A percentile compares a stretch with the other conserved stretches of the same genome.
These are phyloP conservation scores for Carassius carassius DNA, from an alignment of 2,113 vertebrate species.

Conservation along the genomic window DNA sequence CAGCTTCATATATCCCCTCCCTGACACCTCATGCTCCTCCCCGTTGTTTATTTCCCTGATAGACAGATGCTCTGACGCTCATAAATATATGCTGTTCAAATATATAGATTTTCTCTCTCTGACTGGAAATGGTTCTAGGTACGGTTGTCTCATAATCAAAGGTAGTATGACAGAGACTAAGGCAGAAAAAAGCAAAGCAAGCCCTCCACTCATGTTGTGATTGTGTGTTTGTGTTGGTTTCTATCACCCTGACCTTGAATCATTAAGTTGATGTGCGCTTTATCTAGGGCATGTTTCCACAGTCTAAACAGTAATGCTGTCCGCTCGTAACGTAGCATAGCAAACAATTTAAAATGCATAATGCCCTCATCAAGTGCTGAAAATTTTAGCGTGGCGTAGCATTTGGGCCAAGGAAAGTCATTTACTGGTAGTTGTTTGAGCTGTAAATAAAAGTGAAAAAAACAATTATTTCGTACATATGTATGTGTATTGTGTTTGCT, in stretches of 20 bases:
- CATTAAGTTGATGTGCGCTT: slow-evolving; percentile 66
- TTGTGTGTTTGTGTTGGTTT: slow-evolving; percentile 30
- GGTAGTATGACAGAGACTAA: neutral
- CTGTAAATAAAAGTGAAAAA: slow-evolving; percentile 48
- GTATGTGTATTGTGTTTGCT: slow-evolving; percentile 39
- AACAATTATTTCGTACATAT: slow-evolving; percentile 51
- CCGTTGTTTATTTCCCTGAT: slow-evolving; percentile 42
- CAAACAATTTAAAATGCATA: slow-evolving; percentile 48
- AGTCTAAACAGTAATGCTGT: neutral
- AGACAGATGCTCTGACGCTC: slow-evolving; percentile 13
- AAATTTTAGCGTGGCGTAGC: slow-evolving; percentile 25
- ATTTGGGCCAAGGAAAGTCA: slow-evolving; percentile 29
- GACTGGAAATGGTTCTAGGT: slow-evolving; percentile 46
- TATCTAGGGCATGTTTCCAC: slow-evolving; percentile 41
- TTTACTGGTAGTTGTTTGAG: slow-evolving; percentile 33
- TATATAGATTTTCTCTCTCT: slow-evolving; percentile 16
- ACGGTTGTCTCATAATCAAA: slow-evolving; percentile 14
- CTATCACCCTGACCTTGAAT: slow-evolving; percentile 67
- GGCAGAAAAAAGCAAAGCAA: neutral
- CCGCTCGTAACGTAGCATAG: slow-evolving; percentile 36
- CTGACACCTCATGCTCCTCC: neutral
- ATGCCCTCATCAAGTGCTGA: slow-evolving; percentile 39
- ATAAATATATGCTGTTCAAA: slow-evolving; percentile 40
- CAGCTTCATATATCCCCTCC: slow-evolving; percentile 19
- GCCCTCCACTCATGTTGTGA: slow-evolving; percentile 12